phyloP scores from a whole-genome alignment of 2,888 invertebrate species.

The Lasioglossum leucozonium region DNA sequence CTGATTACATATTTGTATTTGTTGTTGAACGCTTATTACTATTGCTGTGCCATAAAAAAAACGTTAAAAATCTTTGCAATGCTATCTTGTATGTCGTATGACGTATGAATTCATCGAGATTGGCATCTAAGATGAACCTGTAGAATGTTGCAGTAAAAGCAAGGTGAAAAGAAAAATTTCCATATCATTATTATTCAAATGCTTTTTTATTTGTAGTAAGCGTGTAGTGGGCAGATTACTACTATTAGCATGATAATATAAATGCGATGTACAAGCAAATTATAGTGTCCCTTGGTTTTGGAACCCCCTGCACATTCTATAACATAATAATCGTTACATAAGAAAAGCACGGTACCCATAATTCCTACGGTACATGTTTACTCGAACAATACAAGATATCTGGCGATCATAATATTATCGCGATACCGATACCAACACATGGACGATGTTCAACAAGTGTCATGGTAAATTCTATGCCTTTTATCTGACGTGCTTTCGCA shows the following conservation, averaged over 20 bases:
- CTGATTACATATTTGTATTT: background rate
- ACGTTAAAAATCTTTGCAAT: background rate
- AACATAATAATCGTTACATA: background rate
- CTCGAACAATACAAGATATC: background rate
- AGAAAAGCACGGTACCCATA: conserved; percentile 8
- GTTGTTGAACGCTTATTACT: background rate
- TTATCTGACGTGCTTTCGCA: background rate
- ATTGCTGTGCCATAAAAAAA: background rate
- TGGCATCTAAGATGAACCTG: conserved; percentile 15
- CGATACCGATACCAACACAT: background rate
- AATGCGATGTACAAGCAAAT: background rate
- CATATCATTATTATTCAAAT: conserved; percentile 24
- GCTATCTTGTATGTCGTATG: background rate
- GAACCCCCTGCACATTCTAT: background rate
- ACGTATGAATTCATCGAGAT: conserved; percentile 11
- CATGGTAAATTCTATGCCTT: background rate
- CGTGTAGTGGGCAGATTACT: background rate
- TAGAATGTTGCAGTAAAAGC: conserved; percentile 7
- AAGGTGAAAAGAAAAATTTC: conserved; percentile 20
- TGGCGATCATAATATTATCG: background rate
- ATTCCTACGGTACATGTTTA: background rate
- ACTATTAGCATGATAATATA: background rate
- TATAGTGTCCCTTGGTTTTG: background rate
- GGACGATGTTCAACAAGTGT: conserved; percentile 3
- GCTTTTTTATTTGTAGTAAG: conserved; percentile 4